Percentiles rank a stretch among this genome's conserved stretches.
These are phyloP conservation scores for Rhincodon typus DNA, from an alignment of 2,797 vertebrate genomes.

Conservation along the genomic window DNA sequence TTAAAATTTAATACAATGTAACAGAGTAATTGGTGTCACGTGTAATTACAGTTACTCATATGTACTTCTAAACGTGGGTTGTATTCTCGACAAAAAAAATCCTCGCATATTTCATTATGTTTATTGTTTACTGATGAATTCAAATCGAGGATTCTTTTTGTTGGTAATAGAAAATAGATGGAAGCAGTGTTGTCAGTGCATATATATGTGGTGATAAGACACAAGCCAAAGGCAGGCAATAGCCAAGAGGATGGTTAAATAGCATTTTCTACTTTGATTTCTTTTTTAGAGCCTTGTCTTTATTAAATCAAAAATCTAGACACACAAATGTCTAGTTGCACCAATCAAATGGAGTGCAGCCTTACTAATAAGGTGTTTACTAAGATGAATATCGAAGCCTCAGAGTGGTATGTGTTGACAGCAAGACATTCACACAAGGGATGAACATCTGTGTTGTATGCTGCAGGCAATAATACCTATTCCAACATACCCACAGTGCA, in stretches of 20 bases:
- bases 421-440: slow-evolving; percentile 35
- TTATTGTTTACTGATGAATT: slow-evolving; percentile 38
- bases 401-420: slow-evolving; percentile 35
- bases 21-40: slow-evolving; percentile 99
- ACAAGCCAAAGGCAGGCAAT: not conserved
- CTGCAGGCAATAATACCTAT: slow-evolving; percentile 37
- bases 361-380: slow-evolving; percentile 36
- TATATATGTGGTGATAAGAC: slow-evolving; percentile 20
- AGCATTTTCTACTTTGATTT: slow-evolving; percentile 25
- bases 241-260: slow-evolving; percentile 20
- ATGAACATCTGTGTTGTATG: slow-evolving; percentile 37
- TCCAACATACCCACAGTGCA: slow-evolving; percentile 25
- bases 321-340: slow-evolving; percentile 22
- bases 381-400: slow-evolving; percentile 29
- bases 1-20: slow-evolving; percentile 99
- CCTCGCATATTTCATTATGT: slow-evolving; percentile 36
- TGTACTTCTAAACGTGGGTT: slow-evolving; percentile 92
- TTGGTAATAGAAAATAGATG: slow-evolving; percentile 26
- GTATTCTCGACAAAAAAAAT: slow-evolving; percentile 32
- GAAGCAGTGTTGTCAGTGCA: slow-evolving; percentile 27
- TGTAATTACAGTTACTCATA: slow-evolving; percentile 99
- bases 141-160: slow-evolving; percentile 31
- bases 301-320: slow-evolving; percentile 34
- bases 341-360: slow-evolving; percentile 24
- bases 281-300: not conserved